Evolutionary conservation across 1,140 invertebrate genomes (phyloP), one percentile per base, ranked within the genome.

Genomic region (Pseudomyrmex gracilis): DNA sequence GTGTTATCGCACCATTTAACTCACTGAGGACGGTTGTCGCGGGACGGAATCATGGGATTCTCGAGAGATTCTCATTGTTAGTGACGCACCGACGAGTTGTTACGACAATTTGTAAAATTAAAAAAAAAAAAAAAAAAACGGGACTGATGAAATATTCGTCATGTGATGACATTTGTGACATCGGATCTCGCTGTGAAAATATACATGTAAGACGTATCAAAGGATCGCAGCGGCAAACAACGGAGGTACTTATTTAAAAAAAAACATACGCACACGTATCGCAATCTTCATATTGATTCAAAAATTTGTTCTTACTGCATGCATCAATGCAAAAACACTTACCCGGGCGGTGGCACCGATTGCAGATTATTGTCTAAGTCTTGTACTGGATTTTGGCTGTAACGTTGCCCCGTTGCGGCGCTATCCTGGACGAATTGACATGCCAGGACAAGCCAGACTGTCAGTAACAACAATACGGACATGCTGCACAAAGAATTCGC

Each of bases 301-400:
- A 34, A 34, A 10, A 58, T 17, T 17, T 2, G 12, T 13, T 55
- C 47, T 22, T 83, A 71, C 63, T 43, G 55, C 43, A 58, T 67
- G 43, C 20, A 84, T 85, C 5, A 7, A 12, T 51, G n/a, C n/a
- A n/a, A n/a, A n/a, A n/a, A n/a, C n/a, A 87, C 85, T 92, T 82
- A 92, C 91, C 91, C 91, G 60, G 74, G 61, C 15, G 85, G 85
- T 73, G 89, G 73, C 66, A 82, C 84, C 34, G 90, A 87, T 85
- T 90, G 91, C 63, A 86, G 57, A 49, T 88, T 88, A 47, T 92
- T 89, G 57, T 91, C 88, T 53, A 89, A 64, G 53, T 91, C 91
- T 43, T 88, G 89, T 0, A 77, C 51, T 9, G 89, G 77, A 55
- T 80, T 84, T 15, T 85, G 60, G 45, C 86, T 87, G 70, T 87